Evolutionary conservation across 2,888 invertebrate species (phyloP).

Genomic region (Acanthopleura granulata): DNA sequence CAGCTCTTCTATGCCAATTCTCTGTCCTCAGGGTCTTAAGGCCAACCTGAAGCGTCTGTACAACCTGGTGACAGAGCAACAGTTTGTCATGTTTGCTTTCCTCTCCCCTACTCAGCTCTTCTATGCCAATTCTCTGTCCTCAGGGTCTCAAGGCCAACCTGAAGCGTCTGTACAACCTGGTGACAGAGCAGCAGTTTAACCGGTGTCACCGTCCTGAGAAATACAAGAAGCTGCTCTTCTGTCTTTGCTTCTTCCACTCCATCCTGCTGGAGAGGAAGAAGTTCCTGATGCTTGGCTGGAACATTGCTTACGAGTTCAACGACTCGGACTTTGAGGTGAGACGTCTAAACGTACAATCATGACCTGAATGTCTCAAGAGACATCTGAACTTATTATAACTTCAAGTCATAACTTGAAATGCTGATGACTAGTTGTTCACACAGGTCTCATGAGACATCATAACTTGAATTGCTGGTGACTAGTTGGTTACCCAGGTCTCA

Average conservation of each 20-base stretch:
- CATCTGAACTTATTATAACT: too few species aligned
- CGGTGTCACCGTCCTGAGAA: slow-evolving; percentile 78
- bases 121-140: slow-evolving; percentile 26
- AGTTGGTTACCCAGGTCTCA: too few species aligned
- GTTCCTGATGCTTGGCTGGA: slow-evolving; percentile 91
- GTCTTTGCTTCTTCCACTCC: slow-evolving; percentile 89
- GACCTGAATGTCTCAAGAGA: too few species aligned
- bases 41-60: slow-evolving; percentile 89
- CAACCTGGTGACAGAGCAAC: too few species aligned
- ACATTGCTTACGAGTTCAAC: slow-evolving; percentile 89
- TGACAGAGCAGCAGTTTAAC: slow-evolving; percentile 83
- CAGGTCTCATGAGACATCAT: too few species aligned
- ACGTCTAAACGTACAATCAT: neutral
- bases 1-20: too few species aligned
- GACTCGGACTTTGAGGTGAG: slow-evolving; percentile 89
- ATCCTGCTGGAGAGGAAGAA: slow-evolving; percentile 86
- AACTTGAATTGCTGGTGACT: too few species aligned
- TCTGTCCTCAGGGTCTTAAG: too few species aligned
- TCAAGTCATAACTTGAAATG: too few species aligned
- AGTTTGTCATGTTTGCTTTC: too few species aligned
- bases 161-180: slow-evolving; percentile 83
- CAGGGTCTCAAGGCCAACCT: slow-evolving; percentile 89
- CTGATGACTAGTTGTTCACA: too few species aligned
- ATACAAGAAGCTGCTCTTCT: slow-evolving; percentile 81
- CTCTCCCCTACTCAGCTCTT: too few species aligned